phyloP scores from a whole-genome alignment of 2,113 vertebrate species.

The Salvelinus alpinus region DNA sequence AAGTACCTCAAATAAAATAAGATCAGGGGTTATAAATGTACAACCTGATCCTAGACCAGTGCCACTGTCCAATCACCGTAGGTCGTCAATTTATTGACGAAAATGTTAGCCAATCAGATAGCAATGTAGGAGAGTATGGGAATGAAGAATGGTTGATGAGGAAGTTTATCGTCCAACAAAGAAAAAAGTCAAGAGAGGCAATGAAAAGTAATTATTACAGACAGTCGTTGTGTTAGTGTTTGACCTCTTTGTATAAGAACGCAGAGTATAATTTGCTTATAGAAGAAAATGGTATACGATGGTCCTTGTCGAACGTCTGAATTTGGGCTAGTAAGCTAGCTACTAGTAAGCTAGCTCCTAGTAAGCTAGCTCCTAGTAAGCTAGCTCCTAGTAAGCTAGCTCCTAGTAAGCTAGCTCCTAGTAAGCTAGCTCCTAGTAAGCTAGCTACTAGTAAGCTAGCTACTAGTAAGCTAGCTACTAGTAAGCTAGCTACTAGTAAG shows the following conservation, averaged over 20 bases:
- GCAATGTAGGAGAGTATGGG: conserved; percentile 29
- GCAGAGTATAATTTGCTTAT: background rate
- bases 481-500: no score
- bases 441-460: no score
- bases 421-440: no score
- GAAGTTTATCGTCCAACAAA: conserved; percentile 52
- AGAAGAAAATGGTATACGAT: background rate
- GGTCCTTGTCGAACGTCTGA: background rate
- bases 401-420: no score
- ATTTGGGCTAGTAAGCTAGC: background rate
- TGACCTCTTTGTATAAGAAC: background rate
- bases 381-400: no score
- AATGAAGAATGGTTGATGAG: conserved; percentile 41
- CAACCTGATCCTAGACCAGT: background rate
- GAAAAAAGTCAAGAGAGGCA: conserved; percentile 1
- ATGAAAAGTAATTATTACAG: background rate
- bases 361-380: no score
- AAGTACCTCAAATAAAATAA: no score
- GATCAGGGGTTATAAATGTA: no score
- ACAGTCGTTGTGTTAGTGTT: background rate
- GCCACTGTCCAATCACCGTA: conserved; percentile 53
- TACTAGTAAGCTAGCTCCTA: no score
- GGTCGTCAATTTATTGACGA: background rate
- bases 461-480: no score
- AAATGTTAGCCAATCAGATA: conserved; percentile 46